Evolutionary conservation across 2,888 invertebrate genomes (phyloP).

Genomic region (Macrosoma leucophasiata): DNA sequence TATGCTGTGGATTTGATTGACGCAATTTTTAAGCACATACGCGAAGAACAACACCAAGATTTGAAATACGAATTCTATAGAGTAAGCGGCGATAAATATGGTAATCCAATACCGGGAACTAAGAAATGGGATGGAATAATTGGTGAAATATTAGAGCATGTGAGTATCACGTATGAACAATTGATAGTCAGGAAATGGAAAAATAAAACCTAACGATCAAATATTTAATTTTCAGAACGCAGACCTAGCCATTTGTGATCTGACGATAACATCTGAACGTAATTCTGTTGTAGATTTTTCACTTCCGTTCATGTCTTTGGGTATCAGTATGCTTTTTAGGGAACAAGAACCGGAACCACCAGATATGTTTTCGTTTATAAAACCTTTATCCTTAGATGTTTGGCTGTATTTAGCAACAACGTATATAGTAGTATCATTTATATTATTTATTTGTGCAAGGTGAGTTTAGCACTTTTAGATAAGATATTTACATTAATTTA

Average conservation of each 20-base stretch:
- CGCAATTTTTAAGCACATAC: slow-evolving; percentile 75
- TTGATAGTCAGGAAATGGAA: no score
- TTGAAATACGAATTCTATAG: slow-evolving; percentile 79
- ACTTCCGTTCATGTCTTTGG: slow-evolving; percentile 96
- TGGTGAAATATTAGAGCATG: slow-evolving; percentile 82
- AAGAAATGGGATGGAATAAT: slow-evolving; percentile 88
- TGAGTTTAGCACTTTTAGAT: slow-evolving; percentile 48
- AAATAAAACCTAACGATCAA: neutral
- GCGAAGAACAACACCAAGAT: slow-evolving; percentile 40
- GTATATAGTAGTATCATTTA: slow-evolving; percentile 87
- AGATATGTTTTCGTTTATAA: slow-evolving; percentile 90
- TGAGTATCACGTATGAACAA: no score
- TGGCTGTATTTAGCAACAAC: slow-evolving; percentile 93
- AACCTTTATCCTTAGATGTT: slow-evolving; percentile 87
- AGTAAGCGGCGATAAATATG: slow-evolving; percentile 79
- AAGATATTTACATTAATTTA: no score
- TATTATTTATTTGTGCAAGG: slow-evolving; percentile 88
- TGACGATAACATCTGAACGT: slow-evolving; percentile 94
- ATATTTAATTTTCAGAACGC: slow-evolving; percentile 81
- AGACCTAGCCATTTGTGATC: slow-evolving; percentile 93
- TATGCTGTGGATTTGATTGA: slow-evolving; percentile 91
- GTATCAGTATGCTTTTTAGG: slow-evolving; percentile 90
- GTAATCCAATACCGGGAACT: slow-evolving; percentile 77
- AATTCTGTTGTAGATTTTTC: slow-evolving; percentile 93
- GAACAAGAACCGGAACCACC: slow-evolving; percentile 86